Base-by-base conservation (phyloP, 2,797 vertebrate species). In the Scolopax bukidnonensis region DNA sequence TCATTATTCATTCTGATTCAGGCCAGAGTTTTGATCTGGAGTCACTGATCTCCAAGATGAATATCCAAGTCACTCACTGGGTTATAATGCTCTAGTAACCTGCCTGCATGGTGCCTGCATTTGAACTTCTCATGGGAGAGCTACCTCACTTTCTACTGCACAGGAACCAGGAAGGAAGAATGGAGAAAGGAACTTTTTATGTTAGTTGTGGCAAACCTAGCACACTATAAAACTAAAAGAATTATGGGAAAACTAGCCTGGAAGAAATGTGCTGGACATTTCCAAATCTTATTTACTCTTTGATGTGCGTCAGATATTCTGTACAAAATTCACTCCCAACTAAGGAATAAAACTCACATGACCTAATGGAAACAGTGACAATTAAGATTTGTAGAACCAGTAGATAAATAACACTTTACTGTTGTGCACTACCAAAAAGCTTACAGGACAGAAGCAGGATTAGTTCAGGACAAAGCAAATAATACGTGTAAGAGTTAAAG, bases 401-500 rank as follows among this genome's bases (percentile, higher is more conserved):
- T 70, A 97, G 85, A 90, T 81, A 97, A 95, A 96, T 96, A 94
- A 94, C 64, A 77, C 76, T 97, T 96, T 96, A 84, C 68, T 88
- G 70, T 74, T 10, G 1, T 73, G 85, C 73, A 79, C 94, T 94
- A 96, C 84, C 30, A n/a, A 96, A 94, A 95, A 97, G 95, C 87
- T 95, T 97, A 90, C 11, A 50, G 94, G 91, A 97, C 93, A 97
- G 96, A 97, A 91, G 75, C 61, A 94, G 91, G 96, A 97, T 97
- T 97, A 97, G 96, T 95, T 95, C 80, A 94, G 85, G 96, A 97
- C 92, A 97, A 97, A 94, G 87, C 16, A 93, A 95, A 94, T 92
- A 84, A 95, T 38, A 87, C 73, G 90, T 47, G 17, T 85, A 97
- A 95, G 93, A 97, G 95, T 97, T 97, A 97, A 97, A 96, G 82